Conservation (phyloP, 2,113 vertebrate species). For the Entelurus aequoreus region DNA sequence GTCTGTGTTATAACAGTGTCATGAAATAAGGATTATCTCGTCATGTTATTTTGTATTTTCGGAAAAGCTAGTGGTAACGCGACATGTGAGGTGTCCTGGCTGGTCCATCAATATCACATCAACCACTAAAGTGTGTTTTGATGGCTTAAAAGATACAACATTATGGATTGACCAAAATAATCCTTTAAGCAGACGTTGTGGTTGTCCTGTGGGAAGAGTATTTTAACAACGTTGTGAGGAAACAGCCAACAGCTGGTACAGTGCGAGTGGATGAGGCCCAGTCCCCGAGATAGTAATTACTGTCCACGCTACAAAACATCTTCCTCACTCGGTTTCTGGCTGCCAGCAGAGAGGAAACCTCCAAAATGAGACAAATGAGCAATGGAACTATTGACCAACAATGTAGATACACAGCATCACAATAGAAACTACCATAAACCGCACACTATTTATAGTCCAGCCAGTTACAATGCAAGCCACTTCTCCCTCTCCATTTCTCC, state of each 20-base stretch:
- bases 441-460: not conserved
- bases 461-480: conserved; percentile 10
- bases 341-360: not conserved
- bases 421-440: not conserved
- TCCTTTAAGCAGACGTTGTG: no score
- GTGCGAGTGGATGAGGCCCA: conserved; percentile 8
- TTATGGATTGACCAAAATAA: no score
- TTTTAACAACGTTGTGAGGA: conserved; percentile 3
- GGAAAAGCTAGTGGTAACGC: no score
- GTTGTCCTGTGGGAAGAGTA: not conserved
- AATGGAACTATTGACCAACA: not conserved
- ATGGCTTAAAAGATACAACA: no score
- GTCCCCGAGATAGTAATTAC: conserved; percentile 50
- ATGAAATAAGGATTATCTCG: no score
- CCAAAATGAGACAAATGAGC: not conserved
- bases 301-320: conserved; percentile 43
- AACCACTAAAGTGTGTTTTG: no score
- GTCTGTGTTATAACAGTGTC: no score
- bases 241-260: conserved; percentile 48
- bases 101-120: no score
- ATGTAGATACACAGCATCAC: not conserved
- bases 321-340: conserved; percentile 17
- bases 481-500: conserved; percentile 13
- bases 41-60: no score
- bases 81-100: no score